phyloP scores from a whole-genome alignment of 1,140 invertebrate genomes.

The Dendroctonus ponderosae region DNA sequence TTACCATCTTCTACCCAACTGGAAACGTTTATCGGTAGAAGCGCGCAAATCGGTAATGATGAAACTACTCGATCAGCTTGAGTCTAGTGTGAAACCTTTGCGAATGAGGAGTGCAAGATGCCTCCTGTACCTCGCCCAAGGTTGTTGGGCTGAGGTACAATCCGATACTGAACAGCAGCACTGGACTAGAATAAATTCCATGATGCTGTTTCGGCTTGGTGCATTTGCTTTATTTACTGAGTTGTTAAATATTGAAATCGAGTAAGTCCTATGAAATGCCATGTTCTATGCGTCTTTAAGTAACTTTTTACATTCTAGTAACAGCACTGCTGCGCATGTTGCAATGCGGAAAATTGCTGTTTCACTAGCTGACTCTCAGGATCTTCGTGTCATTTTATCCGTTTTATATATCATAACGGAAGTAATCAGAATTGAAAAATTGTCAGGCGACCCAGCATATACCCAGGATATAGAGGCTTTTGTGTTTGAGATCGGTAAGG shows the following conservation, averaged over 20 bases:
- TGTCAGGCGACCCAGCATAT: constrained; percentile 65
- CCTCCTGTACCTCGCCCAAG: constrained; percentile 89
- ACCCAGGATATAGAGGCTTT: constrained; percentile 59
- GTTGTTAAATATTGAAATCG: constrained; percentile 91
- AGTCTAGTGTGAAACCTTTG: constrained; percentile 75
- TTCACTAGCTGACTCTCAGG: constrained; percentile 86
- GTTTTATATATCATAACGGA: constrained; percentile 94
- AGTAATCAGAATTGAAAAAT: constrained; percentile 73
- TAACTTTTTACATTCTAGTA: constrained; percentile 52
- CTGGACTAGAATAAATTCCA: constrained; percentile 79
- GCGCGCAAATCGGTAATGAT: constrained; percentile 74
- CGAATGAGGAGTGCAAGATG: constrained; percentile 85
- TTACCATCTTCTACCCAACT: constrained; percentile 72
- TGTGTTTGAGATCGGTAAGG: constrained; percentile 74
- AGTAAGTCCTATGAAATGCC: constrained; percentile 55
- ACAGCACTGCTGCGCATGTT: constrained; percentile 69
- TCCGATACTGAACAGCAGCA: constrained; percentile 84
- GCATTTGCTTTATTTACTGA: constrained; percentile 88
- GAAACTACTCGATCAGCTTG: constrained; percentile 85
- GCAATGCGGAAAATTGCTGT: constrained; percentile 85
- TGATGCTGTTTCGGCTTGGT: constrained; percentile 84
- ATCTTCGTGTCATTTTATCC: constrained; percentile 87
- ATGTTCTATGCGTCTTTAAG: constrained; percentile 1
- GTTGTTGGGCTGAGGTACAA: constrained; percentile 91
- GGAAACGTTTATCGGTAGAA: constrained; percentile 69